Evolutionary conservation across 2,888 invertebrate species (phyloP).

Genomic region (Cataglyphis altisquamis): DNA sequence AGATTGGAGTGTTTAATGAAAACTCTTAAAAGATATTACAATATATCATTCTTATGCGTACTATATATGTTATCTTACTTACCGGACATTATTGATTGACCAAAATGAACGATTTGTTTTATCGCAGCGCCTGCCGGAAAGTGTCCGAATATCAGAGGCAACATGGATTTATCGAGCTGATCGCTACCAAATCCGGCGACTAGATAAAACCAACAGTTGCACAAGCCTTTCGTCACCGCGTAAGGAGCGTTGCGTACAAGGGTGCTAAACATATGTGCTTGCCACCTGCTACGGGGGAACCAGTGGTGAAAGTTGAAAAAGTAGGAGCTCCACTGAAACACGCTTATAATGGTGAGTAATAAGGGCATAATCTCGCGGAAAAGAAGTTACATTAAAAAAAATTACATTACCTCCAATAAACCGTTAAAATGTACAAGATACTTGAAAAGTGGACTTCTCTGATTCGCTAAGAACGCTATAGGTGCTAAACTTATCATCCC

Average conservation of each 20-base stretch:
- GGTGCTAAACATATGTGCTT: slow-evolving; percentile 80
- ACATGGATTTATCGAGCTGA: slow-evolving; percentile 85
- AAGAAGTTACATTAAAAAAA: slow-evolving; percentile 12
- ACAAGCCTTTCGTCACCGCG: slow-evolving; percentile 83
- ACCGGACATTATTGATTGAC: slow-evolving; percentile 82
- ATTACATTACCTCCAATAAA: slow-evolving; percentile 80
- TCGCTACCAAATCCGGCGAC: slow-evolving; percentile 86
- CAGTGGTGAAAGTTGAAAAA: slow-evolving; percentile 84
- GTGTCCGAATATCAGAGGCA: slow-evolving; percentile 83
- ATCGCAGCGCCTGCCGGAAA: slow-evolving; percentile 86
- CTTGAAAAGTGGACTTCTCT: slow-evolving; percentile 83
- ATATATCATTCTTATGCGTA: not conserved
- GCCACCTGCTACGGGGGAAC: slow-evolving; percentile 82
- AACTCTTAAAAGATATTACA: not conserved
- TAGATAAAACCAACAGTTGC: slow-evolving; percentile 86
- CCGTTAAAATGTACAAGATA: slow-evolving; percentile 80
- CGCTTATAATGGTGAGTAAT: not conserved
- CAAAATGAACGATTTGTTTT: slow-evolving; percentile 84
- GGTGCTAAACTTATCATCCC: slow-evolving; percentile 85
- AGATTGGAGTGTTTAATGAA: not conserved
- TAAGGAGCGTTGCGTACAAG: slow-evolving; percentile 80
- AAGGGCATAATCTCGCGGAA: not conserved
- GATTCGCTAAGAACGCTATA: slow-evolving; percentile 84
- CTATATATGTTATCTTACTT: not conserved
- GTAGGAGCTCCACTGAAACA: slow-evolving; percentile 83